Evolutionary conservation across 2,797 vertebrate species (phyloP).

Genomic region (Pampus argenteus): DNA sequence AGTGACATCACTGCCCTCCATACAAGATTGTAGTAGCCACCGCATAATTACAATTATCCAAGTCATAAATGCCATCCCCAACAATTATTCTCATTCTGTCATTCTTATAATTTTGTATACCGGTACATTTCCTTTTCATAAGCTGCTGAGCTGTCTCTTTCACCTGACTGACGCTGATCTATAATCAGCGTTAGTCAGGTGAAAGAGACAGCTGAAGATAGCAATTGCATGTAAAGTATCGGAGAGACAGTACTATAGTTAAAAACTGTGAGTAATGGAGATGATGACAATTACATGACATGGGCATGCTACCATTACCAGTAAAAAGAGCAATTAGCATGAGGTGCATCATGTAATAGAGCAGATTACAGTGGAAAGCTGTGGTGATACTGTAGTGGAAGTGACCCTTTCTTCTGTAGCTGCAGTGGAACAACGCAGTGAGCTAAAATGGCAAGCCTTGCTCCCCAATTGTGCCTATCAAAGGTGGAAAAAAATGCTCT

Average conservation of each 20-base stretch:
- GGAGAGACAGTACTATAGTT: slow-evolving; percentile 11
- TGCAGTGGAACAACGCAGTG: slow-evolving; percentile 14
- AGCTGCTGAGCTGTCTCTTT: slow-evolving; percentile 30
- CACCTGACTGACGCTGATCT: slow-evolving; percentile 55
- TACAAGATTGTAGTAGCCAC: slow-evolving; percentile 12
- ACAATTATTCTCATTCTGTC: slow-evolving; percentile 29
- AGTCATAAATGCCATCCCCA: slow-evolving; percentile 1
- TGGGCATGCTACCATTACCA: background rate
- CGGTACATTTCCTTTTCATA: slow-evolving; percentile 8
- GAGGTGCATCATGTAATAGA: background rate
- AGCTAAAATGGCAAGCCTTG: slow-evolving; percentile 28
- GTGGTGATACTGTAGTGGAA: no score
- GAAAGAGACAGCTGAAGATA: no score
- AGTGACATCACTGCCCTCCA: background rate
- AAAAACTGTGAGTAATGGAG: background rate
- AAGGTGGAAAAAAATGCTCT: slow-evolving; percentile 26
- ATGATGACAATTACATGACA: slow-evolving; percentile 17
- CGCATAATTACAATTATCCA: slow-evolving; percentile 28
- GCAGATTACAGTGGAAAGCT: background rate
- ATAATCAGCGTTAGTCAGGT: no score
- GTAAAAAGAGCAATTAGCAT: background rate
- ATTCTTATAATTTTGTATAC: slow-evolving; percentile 13
- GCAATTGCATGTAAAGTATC: slow-evolving; percentile 28
- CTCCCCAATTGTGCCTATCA: slow-evolving; percentile 35
- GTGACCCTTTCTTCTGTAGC: background rate